Evolutionary conservation across 2,797 vertebrate genomes (phyloP).

Genomic region (Parotocinclus haroldoi): DNA sequence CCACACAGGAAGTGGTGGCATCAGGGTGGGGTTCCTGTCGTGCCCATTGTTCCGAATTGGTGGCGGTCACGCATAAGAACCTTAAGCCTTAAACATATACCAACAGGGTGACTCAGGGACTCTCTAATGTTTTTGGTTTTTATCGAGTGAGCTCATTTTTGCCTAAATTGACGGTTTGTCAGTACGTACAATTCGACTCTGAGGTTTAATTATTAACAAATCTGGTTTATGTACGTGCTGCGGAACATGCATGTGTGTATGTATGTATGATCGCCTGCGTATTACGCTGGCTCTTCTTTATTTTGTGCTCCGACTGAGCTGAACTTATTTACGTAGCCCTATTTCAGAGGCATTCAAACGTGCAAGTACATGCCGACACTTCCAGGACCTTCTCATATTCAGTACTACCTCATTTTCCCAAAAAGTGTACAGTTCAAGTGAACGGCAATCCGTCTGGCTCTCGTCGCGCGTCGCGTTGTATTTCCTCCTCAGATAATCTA

Average conservation of each 20-base stretch:
- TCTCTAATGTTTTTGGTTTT: not conserved
- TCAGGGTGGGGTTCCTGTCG: conserved; percentile 70
- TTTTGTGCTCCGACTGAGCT: not conserved
- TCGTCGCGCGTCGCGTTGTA: no score
- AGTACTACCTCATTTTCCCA: conserved; percentile 9
- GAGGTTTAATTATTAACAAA: no score
- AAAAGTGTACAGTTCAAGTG: not conserved
- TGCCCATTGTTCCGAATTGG: conserved; percentile 50
- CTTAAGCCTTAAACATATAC: not conserved
- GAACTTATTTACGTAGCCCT: not conserved
- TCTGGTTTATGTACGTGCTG: conserved; percentile 1
- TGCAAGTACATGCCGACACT: conserved; percentile 33
- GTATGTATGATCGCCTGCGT: not conserved
- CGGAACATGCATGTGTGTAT: not conserved
- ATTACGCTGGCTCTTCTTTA: not conserved
- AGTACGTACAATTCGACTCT: no score
- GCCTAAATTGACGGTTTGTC: no score
- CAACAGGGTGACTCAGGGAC: not conserved
- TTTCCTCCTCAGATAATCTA: not conserved
- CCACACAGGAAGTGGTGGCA: conserved; percentile 61
- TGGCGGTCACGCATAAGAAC: not conserved
- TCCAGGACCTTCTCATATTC: conserved; percentile 3
- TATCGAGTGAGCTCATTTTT: no score
- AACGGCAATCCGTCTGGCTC: no score
- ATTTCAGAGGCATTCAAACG: not conserved